phyloP scores from a whole-genome alignment of 2,888 invertebrate genomes.

The Agrochola lota region DNA sequence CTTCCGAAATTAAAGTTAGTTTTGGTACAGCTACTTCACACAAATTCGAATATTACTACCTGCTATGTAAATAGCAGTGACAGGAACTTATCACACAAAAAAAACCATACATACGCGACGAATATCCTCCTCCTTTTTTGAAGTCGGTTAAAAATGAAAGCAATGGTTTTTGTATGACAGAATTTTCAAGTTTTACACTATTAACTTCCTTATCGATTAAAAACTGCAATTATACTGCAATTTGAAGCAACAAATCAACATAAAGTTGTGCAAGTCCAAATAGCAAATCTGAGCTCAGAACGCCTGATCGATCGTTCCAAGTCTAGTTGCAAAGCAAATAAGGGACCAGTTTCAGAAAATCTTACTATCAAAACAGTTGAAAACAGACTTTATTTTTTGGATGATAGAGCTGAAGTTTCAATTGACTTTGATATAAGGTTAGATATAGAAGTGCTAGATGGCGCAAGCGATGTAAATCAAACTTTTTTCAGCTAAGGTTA shows the following conservation, averaged over 20 bases:
- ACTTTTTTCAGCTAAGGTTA: not conserved
- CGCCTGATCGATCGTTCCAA: conserved; percentile 51
- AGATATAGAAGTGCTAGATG: conserved; percentile 10
- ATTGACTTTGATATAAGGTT: not conserved
- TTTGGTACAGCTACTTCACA: too few species aligned
- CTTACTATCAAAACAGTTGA: conserved; percentile 7
- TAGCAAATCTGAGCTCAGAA: conserved; percentile 42
- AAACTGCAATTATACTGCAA: not conserved
- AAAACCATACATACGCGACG: too few species aligned
- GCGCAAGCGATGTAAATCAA: not conserved
- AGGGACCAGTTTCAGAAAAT: conserved; percentile 33
- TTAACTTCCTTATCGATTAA: not conserved
- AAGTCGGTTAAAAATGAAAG: not conserved
- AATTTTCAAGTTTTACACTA: not conserved
- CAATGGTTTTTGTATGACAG: not conserved
- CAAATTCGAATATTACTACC: too few species aligned
- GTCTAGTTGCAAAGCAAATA: conserved; percentile 49
- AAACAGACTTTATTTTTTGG: conserved; percentile 21
- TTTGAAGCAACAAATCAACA: conserved; percentile 19
- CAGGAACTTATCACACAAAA: too few species aligned
- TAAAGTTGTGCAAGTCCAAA: conserved; percentile 36
- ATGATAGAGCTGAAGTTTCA: conserved; percentile 17
- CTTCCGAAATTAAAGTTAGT: too few species aligned
- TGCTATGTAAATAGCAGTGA: too few species aligned
- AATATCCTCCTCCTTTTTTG: too few species aligned